Percentiles rank a stretch among this genome's conserved stretches.
These are phyloP conservation scores for Pachyuromys duprasi DNA, from an alignment of 2,797 vertebrate species.

Conservation along the genomic window DNA sequence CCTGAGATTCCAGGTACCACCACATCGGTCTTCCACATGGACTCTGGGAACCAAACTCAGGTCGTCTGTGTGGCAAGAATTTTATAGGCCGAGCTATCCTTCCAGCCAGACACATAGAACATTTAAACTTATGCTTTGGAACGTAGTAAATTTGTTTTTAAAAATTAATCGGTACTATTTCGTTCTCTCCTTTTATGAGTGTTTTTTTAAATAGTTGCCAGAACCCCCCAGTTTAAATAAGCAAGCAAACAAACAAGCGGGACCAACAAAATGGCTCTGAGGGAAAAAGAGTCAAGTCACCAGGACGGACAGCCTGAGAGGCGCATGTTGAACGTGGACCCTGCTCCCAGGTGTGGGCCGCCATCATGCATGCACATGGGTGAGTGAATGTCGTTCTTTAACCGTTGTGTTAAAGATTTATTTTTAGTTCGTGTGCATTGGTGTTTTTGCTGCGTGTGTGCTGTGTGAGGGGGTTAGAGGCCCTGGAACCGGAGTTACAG, in stretches of 20 bases:
- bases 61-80: neutral
- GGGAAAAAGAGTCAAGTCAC: neutral
- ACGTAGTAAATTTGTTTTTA: neutral
- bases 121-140: conserved; percentile 51
- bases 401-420: neutral
- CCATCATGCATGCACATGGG: neutral
- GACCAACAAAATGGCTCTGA: neutral
- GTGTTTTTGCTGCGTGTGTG: neutral
- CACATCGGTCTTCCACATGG: neutral
- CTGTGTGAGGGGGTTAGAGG: neutral
- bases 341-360: neutral
- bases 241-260: neutral
- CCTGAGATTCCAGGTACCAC: neutral
- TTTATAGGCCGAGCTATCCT: neutral
- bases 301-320: neutral
- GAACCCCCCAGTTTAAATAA: neutral
- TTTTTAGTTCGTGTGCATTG: neutral
- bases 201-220: neutral
- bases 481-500: neutral
- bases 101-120: neutral
- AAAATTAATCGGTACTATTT: conserved; percentile 2
- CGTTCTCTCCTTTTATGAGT: neutral
- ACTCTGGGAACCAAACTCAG: neutral
- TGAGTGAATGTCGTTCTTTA: neutral
- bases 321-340: neutral